phyloP scores from a whole-genome alignment of 2,888 invertebrate genomes.

The Oligia fasciuncula region DNA sequence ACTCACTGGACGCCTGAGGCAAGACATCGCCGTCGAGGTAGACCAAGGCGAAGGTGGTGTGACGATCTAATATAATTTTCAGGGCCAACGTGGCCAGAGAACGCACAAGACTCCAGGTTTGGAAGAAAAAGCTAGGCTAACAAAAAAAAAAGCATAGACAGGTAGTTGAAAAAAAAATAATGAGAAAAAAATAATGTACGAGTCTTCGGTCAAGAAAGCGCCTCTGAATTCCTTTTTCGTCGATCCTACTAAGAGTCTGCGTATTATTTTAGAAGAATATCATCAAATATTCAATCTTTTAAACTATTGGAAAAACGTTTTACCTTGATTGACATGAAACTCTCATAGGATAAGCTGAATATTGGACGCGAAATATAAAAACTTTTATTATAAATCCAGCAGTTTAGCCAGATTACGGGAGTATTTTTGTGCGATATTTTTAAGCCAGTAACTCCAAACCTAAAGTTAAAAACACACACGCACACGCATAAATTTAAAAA shows the following conservation, averaged over 20 bases:
- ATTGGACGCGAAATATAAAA: slow-evolving; percentile 26
- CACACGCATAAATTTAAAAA: neutral
- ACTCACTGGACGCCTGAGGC: too few relatives aligned
- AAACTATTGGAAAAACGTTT: neutral
- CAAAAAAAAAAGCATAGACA: too few relatives aligned
- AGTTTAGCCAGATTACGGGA: neutral
- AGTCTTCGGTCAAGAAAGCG: neutral
- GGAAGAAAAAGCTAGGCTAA: too few relatives aligned
- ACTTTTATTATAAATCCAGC: slow-evolving; percentile 6
- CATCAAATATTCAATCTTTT: neutral
- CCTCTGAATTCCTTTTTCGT: neutral
- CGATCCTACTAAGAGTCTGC: neutral
- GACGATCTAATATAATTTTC: too few relatives aligned
- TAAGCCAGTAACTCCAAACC: neutral
- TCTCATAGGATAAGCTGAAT: slow-evolving; percentile 17
- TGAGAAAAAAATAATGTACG: neutral
- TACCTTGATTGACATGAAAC: slow-evolving; percentile 24
- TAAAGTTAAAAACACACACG: neutral
- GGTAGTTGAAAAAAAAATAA: neutral
- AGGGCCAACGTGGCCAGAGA: too few relatives aligned
- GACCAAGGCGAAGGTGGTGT: too few relatives aligned
- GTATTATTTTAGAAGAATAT: neutral
- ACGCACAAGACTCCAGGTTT: too few relatives aligned
- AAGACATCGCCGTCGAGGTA: too few relatives aligned
- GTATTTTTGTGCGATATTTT: slow-evolving; percentile 13